Conservation (phyloP, 1,140 invertebrate species). For the Cydia amplana region DNA sequence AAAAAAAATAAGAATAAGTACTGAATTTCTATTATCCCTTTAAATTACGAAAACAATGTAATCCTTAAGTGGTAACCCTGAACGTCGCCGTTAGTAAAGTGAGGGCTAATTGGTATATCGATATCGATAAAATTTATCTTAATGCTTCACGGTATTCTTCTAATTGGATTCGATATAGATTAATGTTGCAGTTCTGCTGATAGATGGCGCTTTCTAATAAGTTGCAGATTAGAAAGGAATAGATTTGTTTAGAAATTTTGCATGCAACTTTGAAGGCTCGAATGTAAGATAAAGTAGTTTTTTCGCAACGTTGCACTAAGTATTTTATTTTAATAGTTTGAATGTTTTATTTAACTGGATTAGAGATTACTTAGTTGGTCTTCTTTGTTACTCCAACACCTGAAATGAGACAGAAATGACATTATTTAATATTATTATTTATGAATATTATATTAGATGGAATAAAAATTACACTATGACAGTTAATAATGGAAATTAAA, state of each 20-base stretch:
- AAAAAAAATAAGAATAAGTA: no score
- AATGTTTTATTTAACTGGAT: background rate
- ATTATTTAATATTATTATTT: no score
- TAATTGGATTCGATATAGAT: conserved; percentile 33
- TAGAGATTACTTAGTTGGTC: no score
- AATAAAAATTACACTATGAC: background rate
- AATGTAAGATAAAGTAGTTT: no score
- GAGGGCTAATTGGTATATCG: conserved; percentile 46
- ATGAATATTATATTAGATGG: background rate
- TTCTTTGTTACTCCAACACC: conserved; percentile 3
- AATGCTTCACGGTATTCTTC: conserved; percentile 32
- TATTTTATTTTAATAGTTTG: no score
- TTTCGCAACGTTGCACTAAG: no score
- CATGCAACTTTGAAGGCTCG: background rate
- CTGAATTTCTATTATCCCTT: background rate
- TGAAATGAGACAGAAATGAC: background rate
- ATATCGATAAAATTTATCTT: conserved; percentile 39
- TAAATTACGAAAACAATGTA: background rate
- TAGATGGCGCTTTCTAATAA: conserved; percentile 27
- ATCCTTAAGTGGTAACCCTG: conserved; percentile 7
- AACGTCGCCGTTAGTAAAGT: conserved; percentile 40
- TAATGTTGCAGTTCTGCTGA: conserved; percentile 14
- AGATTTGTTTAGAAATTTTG: background rate
- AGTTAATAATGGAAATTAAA: background rate
- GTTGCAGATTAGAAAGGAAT: conserved; percentile 19